Conservation (phyloP, 2,113 vertebrate genomes). For the Callospermophilus lateralis region DNA sequence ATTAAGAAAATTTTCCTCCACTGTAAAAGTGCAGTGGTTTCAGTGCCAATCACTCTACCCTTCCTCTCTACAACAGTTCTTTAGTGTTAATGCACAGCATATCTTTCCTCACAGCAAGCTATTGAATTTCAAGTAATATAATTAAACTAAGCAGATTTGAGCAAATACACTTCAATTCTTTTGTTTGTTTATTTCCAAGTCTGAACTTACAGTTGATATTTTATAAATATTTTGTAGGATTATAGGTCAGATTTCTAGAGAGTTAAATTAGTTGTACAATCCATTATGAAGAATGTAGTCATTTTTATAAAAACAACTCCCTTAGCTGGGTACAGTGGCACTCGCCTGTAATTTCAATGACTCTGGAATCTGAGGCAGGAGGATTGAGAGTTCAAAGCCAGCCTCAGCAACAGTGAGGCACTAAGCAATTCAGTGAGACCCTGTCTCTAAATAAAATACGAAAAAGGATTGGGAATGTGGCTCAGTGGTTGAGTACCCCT, state of each 20-base stretch:
- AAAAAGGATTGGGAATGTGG: no score
- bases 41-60: neutral
- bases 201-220: neutral
- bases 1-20: conserved; percentile 1
- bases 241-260: conserved; percentile 30
- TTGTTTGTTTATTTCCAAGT: conserved; percentile 6
- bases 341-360: no score
- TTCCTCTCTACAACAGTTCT: neutral
- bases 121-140: neutral
- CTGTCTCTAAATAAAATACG: no score
- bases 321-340: no score
- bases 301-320: conserved; percentile 24
- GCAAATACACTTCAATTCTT: neutral
- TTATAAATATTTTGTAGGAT: conserved; percentile 21
- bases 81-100: neutral
- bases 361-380: no score
- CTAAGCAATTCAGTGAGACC: no score
- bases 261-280: neutral
- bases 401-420: no score
- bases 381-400: no score
- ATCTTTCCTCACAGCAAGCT: neutral
- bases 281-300: neutral
- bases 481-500: no score
- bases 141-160: neutral
- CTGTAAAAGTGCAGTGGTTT: neutral